Evolutionary conservation across 2,888 invertebrate genomes (phyloP).

Genomic region (Euplexia lucipara): DNA sequence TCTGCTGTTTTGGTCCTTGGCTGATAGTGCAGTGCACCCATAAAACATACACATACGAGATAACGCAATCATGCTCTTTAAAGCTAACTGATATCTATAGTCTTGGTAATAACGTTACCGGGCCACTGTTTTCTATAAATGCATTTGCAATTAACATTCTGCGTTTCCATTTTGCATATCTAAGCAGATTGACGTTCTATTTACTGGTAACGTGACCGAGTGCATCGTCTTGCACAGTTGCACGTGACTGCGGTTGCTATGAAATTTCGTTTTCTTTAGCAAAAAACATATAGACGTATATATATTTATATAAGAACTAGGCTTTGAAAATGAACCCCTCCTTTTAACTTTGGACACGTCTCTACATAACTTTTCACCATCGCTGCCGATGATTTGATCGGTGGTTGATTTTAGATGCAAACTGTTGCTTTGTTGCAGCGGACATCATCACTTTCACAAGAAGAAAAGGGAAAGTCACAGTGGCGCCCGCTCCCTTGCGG

Average conservation of each 20-base stretch:
- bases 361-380: slow-evolving; percentile 59
- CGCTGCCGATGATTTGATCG: slow-evolving; percentile 69
- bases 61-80: slow-evolving; percentile 61
- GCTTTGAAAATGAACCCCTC: slow-evolving; percentile 31
- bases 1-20: slow-evolving; percentile 75
- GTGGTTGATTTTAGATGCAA: slow-evolving; percentile 80
- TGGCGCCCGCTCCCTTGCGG: slow-evolving; percentile 89
- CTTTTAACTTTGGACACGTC: slow-evolving; percentile 36
- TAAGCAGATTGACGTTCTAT: slow-evolving; percentile 78
- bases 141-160: slow-evolving; percentile 79
- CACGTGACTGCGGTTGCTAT: slow-evolving; percentile 70
- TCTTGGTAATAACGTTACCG: slow-evolving; percentile 70
- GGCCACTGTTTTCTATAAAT: slow-evolving; percentile 75
- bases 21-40: slow-evolving; percentile 69
- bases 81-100: slow-evolving; percentile 55
- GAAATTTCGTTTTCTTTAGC: slow-evolving; percentile 72
- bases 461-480: slow-evolving; percentile 88
- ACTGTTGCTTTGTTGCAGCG: slow-evolving; percentile 83
- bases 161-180: slow-evolving; percentile 80
- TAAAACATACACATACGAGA: slow-evolving; percentile 66
- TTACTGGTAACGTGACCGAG: slow-evolving; percentile 71
- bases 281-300: slow-evolving; percentile 59
- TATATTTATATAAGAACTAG: slow-evolving; percentile 34
- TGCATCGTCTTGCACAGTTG: slow-evolving; percentile 64
- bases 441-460: slow-evolving; percentile 90